Conservation (phyloP, 2,113 vertebrate genomes). For the Ochotona princeps region DNA sequence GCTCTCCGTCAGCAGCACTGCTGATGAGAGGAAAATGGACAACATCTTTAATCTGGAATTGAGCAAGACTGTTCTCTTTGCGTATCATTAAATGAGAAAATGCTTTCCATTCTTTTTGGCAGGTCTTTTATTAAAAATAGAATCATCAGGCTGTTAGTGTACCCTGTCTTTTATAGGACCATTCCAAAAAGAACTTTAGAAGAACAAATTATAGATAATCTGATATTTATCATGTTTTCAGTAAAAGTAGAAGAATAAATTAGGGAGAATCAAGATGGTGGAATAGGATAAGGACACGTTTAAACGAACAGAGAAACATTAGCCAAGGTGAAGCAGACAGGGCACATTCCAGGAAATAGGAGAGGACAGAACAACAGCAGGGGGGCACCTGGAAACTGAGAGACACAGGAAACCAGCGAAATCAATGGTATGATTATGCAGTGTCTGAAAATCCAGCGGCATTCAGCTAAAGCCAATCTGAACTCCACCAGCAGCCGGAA, state of each 20-base stretch:
- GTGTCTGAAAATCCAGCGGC: too few relatives aligned
- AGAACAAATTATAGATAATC: constrained; percentile 24
- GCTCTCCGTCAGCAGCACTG: constrained; percentile 53
- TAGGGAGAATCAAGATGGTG: too few relatives aligned
- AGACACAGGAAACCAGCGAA: too few relatives aligned
- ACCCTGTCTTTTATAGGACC: neutral
- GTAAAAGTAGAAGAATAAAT: constrained; percentile 35
- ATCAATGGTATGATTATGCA: too few relatives aligned
- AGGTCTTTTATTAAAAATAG: constrained; percentile 63
- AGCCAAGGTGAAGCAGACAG: too few relatives aligned
- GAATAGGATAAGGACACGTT: too few relatives aligned
- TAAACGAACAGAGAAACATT: too few relatives aligned
- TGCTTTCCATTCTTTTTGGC: constrained; percentile 32
- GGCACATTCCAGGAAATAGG: too few relatives aligned
- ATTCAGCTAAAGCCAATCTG: too few relatives aligned
- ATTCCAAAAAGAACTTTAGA: constrained; percentile 27
- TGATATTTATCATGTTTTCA: constrained; percentile 44
- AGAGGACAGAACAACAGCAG: too few relatives aligned
- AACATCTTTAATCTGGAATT: constrained; percentile 64
- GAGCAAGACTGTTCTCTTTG: constrained; percentile 53
- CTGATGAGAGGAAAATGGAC: constrained; percentile 63
- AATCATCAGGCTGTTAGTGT: constrained; percentile 37
- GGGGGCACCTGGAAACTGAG: too few relatives aligned
- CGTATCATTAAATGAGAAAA: constrained; percentile 69
- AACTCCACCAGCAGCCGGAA: too few relatives aligned